Percentiles rank a stretch among this genome's conserved stretches.
These are phyloP conservation scores for Zapornia atra DNA, from an alignment of 2,113 vertebrate species.

Conservation along the genomic window DNA sequence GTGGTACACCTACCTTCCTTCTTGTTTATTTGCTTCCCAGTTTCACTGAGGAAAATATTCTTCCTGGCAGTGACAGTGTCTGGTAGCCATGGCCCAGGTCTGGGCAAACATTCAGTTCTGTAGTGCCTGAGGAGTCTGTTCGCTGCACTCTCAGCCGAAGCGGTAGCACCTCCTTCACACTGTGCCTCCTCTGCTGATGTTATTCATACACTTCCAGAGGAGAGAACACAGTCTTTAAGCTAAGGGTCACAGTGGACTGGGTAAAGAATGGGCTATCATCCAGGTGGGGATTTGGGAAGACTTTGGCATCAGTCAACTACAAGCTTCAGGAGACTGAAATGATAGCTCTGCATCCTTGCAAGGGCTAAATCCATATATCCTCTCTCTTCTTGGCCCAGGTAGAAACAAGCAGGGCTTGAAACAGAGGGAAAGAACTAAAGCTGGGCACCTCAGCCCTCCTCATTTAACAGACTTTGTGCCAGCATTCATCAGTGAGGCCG, in stretches of 20 bases:
- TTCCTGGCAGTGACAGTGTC: not conserved
- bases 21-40: not conserved
- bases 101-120: not conserved
- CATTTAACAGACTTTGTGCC: not conserved
- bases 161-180: not conserved
- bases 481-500: not conserved
- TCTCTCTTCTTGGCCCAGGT: not conserved
- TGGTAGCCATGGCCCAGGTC: not conserved
- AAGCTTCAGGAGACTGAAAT: not conserved
- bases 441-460: not conserved
- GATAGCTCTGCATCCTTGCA: not conserved
- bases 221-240: not conserved
- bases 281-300: not conserved
- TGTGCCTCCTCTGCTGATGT: not conserved
- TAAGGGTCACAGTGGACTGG: not conserved
- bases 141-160: not conserved
- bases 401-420: not conserved
- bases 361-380: not conserved
- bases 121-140: accelerated
- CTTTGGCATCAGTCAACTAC: not conserved
- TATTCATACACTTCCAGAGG: not conserved
- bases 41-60: not conserved
- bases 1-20: not conserved
- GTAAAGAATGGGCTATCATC: not conserved
- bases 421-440: not conserved